Evolutionary conservation across 2,113 vertebrate species (phyloP), one percentile per base, ranked within the genome.

Genomic region (Ammodramus savannarum): DNA sequence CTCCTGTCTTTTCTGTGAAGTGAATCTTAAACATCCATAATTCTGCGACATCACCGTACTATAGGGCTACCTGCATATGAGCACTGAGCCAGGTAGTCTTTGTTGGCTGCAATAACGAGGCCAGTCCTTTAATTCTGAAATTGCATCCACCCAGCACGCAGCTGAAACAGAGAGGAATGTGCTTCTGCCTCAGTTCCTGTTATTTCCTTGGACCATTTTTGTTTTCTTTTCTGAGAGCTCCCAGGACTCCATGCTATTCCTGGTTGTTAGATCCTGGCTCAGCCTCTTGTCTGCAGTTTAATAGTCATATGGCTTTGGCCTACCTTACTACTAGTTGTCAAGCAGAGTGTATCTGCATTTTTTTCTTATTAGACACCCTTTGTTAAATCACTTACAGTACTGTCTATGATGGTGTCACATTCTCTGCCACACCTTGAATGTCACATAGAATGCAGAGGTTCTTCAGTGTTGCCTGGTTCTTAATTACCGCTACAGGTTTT

Each of bases 1-100:
- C 14, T 87, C 14, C 10, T 22, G 5, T 16, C 11, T 57, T 81
- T 69, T 73, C 23, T 81, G 10, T 69, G 34, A 65, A 20, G 23
- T 26, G 9, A 61, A n/a, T 61, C 51, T 71, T 23, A 73, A 77
- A 34, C 59, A 13, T 26, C 23, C 2, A 3, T 41, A 34, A 34
- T 93, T 61, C n/a, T 79, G 9, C 3, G 0, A 16, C 19, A 7
- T 10, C 15, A 16, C 31, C 44, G 29, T 32, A 23, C 34, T 68
- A 0, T 4, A 51, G 22, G 15, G 4, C 9, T 78, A 15, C 26
- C 31, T 17, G 0, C 2, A 3, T 23, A 32, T 0, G 2, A 48
- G 32, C 48, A 14, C 46, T 39, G 36, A 74, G 61, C 26, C 66
- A 43, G 34, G 8, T 11, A 11, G 16, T 32, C 34, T 69, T 44